These are phyloP conservation scores for Cynopterus brachyotis DNA, from an alignment of 2,113 vertebrate species.

Conservation along the genomic window DNA sequence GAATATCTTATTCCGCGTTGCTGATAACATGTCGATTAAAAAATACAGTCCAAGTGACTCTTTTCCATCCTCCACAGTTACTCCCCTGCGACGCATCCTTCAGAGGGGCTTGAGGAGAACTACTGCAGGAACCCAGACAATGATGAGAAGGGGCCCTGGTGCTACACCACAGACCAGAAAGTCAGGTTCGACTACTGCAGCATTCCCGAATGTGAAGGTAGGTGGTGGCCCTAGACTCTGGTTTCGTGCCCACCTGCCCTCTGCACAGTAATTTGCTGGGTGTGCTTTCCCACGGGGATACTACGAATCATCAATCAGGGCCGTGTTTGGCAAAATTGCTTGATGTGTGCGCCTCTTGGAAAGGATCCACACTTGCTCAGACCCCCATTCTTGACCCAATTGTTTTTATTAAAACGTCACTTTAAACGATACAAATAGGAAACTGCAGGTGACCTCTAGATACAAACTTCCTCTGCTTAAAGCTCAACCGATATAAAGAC, in stretches of 20 bases:
- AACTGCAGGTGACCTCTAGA: neutral
- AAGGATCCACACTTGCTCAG: neutral
- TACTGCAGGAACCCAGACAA: constrained; percentile 95
- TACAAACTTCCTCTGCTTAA: neutral
- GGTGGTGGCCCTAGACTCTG: accelerated
- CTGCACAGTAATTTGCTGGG: accelerated
- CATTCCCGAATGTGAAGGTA: constrained; percentile 88
- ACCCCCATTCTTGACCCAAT: neutral
- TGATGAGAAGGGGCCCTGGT: constrained; percentile 91
- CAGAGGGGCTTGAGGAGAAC: constrained; percentile 87
- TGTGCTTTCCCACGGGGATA: no score
- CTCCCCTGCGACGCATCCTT: constrained; percentile 71
- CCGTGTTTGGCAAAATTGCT: neutral
- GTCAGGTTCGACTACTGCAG: constrained; percentile 91
- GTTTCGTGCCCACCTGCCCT: accelerated
- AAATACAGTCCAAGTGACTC: accelerated
- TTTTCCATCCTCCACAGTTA: constrained; percentile 54
- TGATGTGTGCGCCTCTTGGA: neutral
- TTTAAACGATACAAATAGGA: neutral
- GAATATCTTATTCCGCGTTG: neutral
- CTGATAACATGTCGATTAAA: accelerated
- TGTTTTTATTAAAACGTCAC: neutral
- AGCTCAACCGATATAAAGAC: neutral
- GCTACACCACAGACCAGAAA: constrained; percentile 89
- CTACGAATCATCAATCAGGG: neutral